These are phyloP conservation scores for Solenopsis fugax DNA, from an alignment of 1,140 invertebrate species.

Conservation along the genomic window DNA sequence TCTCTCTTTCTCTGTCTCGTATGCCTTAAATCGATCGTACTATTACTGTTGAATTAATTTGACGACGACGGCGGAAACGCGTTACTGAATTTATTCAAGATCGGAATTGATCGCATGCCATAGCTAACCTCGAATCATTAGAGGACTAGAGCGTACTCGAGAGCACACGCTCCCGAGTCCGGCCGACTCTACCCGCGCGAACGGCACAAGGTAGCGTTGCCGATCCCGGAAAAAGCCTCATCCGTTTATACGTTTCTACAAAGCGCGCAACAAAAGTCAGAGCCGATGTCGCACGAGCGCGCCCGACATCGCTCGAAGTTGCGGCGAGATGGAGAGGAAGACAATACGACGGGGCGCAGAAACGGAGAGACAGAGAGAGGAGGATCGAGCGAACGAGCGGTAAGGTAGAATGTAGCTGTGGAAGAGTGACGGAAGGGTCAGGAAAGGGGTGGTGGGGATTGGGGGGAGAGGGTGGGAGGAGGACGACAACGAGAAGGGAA, in stretches of 20 bases:
- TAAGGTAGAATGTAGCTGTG: conserved; percentile 21
- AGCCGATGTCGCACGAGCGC: conserved; percentile 30
- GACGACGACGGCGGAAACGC: too few relatives aligned
- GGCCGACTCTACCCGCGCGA: conserved; percentile 7
- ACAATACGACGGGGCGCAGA: conserved; percentile 1
- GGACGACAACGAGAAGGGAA: conserved; percentile 16
- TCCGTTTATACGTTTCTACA: conserved; percentile 64
- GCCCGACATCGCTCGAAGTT: conserved; percentile 47
- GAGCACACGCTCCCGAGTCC: background rate
- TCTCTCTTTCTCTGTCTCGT: background rate
- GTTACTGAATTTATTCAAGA: conserved; percentile 2
- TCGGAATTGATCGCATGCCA: background rate
- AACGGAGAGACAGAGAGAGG: conserved; percentile 19
- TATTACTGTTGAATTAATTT: conserved; percentile 50
- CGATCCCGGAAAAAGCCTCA: conserved; percentile 57
- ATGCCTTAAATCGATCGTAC: conserved; percentile 3
- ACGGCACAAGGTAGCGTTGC: conserved; percentile 49
- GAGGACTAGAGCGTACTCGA: conserved; percentile 1
- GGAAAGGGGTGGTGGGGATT: background rate
- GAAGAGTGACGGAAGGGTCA: background rate
- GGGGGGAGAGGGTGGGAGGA: background rate
- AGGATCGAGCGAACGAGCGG: background rate
- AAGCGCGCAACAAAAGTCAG: conserved; percentile 58
- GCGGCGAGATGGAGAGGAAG: conserved; percentile 3
- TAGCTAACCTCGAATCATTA: conserved; percentile 2